Conservation (phyloP, 2,888 invertebrate genomes). For the Zelleria hepariella region DNA sequence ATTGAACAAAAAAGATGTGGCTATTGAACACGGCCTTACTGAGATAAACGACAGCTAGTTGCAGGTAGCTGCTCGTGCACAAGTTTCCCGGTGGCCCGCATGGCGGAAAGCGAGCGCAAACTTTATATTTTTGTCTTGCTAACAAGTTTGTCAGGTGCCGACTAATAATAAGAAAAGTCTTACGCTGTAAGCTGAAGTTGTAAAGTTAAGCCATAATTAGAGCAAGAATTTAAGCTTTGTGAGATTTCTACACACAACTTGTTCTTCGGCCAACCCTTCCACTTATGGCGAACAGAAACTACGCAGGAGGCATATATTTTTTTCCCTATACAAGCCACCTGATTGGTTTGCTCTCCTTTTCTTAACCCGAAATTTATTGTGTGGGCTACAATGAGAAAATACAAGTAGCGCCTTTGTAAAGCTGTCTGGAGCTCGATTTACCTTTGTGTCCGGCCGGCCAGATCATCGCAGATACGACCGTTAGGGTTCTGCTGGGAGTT, state of each 20-base stretch:
- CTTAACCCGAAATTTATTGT: constrained; percentile 5
- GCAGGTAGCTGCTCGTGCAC: not conserved
- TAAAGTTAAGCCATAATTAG: not conserved
- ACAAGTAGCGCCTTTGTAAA: constrained; percentile 33
- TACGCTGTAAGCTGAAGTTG: not conserved
- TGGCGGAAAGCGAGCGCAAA: not conserved
- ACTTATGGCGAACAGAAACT: not conserved
- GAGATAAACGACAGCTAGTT: not conserved
- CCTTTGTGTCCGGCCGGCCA: constrained; percentile 26
- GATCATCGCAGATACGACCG: constrained; percentile 29
- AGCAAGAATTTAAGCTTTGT: not conserved
- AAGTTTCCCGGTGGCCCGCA: not conserved
- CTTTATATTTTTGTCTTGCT: constrained; percentile 1
- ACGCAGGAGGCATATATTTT: not conserved
- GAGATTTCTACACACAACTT: not conserved
- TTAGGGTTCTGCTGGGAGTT: constrained; percentile 36
- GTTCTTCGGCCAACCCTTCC: not conserved
- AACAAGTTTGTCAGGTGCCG: not conserved
- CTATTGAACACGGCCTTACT: not conserved
- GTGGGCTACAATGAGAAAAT: constrained; percentile 15
- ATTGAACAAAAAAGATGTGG: not conserved
- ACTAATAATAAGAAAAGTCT: constrained; percentile 1
- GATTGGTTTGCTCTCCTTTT: constrained; percentile 2
- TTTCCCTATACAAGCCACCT: not conserved
- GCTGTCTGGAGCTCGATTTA: constrained; percentile 41